Base-by-base conservation (phyloP, 2,888 invertebrate genomes). In the Branchellion lobata region DNA sequence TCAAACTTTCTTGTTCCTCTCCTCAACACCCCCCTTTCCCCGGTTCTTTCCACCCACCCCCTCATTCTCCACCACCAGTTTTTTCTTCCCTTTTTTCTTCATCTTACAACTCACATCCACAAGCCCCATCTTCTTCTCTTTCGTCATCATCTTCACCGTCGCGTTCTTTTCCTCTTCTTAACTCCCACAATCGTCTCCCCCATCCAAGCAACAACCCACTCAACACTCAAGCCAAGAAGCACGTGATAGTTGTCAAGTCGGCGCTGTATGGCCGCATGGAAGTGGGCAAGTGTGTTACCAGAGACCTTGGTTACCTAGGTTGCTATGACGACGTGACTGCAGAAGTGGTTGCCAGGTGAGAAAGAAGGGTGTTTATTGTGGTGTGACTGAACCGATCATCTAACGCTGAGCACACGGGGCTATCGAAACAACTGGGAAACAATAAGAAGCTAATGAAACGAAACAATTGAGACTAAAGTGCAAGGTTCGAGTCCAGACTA, bases 321-420 rank as follows among this genome's bases (percentile, higher is more conserved):
- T 75, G 75, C n/a, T 51, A 5, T 33, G 75, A 75, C 33, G 75
- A 75, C 57, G 75, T 51, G n/a, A 75, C 75, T 21, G 21, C n/a
- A 2, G 53, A 51, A n/a, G 0, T 75, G 24, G 75, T 51, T 40
- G 47, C 51, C 29, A 75, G 75, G 75, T 75, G 11, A 33, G 24
- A 21, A 27, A 27, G 29, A n/a, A n/a, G n/a, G n/a, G n/a, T n/a
- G n/a, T n/a, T n/a, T n/a, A 27, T 61, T 5, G 8, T 61, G 29
- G 24, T 61, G 29, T 18, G 24, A 61, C 29, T 61, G n/a, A 27
- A 21, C 21, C 21, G 14, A 21, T 51, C 53, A 51, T n/a, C n/a
- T n/a, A n/a, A n/a, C n/a, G n/a, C n/a, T n/a, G n/a, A n/a, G n/a
- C n/a, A n/a, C n/a, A n/a, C n/a, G n/a, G n/a, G n/a, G n/a, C n/a